Conservation (phyloP, 2,888 invertebrate species). For the Nasonovia ribisnigri region DNA sequence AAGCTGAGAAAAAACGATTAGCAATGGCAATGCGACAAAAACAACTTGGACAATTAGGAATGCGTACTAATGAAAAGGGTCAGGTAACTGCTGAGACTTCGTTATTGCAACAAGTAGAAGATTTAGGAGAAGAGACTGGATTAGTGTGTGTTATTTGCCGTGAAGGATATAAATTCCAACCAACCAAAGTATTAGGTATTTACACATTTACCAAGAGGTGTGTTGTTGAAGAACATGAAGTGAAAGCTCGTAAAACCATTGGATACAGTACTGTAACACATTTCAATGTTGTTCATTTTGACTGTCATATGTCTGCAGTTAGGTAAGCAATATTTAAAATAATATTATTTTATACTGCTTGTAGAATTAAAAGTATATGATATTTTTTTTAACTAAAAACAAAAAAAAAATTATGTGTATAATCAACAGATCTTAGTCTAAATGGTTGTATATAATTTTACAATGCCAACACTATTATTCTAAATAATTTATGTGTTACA, state of each 20-base stretch:
- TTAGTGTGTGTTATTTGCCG: constrained; percentile 97
- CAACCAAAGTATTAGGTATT: constrained; percentile 92
- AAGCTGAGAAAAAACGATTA: constrained; percentile 95
- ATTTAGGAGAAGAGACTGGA: constrained; percentile 95
- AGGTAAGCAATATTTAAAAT: constrained; percentile 72
- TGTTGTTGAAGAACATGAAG: constrained; percentile 92
- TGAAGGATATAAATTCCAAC: constrained; percentile 96
- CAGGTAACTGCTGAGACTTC: constrained; percentile 88
- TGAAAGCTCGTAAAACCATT: constrained; percentile 87
- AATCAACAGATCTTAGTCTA: not conserved
- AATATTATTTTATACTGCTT: not conserved
- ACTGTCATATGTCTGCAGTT: constrained; percentile 98
- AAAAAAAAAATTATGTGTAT: not conserved
- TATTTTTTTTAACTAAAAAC: not conserved
- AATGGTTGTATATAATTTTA: not conserved
- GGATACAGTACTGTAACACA: constrained; percentile 96
- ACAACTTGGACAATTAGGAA: constrained; percentile 93
- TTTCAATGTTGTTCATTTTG: constrained; percentile 98
- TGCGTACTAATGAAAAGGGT: constrained; percentile 96
- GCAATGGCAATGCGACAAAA: constrained; percentile 99
- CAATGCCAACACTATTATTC: not conserved
- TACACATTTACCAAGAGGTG: constrained; percentile 97
- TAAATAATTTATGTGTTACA: not conserved
- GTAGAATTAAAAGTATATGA: not conserved
- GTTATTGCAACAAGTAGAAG: constrained; percentile 93